Evolutionary conservation across 2,888 invertebrate genomes (phyloP), one percentile per base, ranked within the genome.

Genomic region (Fissipunctia ypsillon): DNA sequence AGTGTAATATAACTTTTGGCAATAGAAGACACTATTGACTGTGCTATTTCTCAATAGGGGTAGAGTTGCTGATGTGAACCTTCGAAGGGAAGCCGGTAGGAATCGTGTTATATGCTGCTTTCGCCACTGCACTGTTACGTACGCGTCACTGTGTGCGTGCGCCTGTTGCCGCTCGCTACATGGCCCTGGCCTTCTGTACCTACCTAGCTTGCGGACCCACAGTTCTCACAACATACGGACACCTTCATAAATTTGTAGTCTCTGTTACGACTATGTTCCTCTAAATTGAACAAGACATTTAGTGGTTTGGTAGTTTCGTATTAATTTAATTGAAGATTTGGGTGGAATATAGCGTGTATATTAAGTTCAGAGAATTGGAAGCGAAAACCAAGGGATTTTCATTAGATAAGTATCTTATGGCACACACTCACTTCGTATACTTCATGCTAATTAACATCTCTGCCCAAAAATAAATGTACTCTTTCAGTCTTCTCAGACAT

Each of bases 221-320:
- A 48, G 43, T 69, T n/a, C 60, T 69, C 25, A 48, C 68, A 64
- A 81, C 69, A 64, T 60, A 73, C 48, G 68, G 50, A 76, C 73
- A 81, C 82, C 82, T 73, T 82, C 77, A 84, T 81, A 81, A 82
- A 84, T 82, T 84, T 76, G 67, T 69, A 64, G 50, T 52, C 65
- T 81, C 50, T 65, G 77, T 81, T 70, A 81, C 70, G 60, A 52
- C 56, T 48, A 68, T 80, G 81, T 71, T 82, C 57, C 64, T 70
- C 78, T 70, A 84, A 84, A 84, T 81, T 84, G 77, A 70, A 82
- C 78, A 73, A 66, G n/a, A n/a, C n/a, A n/a, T n/a, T n/a, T n/a
- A n/a, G 69, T 84, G 54, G 69, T 69, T 72, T 45, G 38, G n/a
- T 80, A 71, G 78, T 70, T 78, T 48, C 54, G 54, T 56, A 71